A percentile compares a stretch with the other conserved stretches of the same genome.
Conservation (phyloP, 1,140 invertebrate species). For the Microvelia longipes region DNA sequence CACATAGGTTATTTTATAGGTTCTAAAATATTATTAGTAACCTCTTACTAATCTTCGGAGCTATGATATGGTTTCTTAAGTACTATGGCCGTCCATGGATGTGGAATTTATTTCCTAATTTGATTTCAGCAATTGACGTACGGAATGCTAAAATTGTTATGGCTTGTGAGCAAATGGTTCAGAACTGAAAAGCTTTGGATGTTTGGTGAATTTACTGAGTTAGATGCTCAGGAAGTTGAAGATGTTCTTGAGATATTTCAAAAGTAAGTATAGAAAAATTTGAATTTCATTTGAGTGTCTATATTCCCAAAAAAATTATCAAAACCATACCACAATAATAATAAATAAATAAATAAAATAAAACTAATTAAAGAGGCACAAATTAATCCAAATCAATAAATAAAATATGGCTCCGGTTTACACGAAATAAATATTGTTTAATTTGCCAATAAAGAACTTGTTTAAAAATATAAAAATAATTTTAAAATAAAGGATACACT, state of each 20-base stretch:
- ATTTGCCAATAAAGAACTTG: no score
- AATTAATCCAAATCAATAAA: not conserved
- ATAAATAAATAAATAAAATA: not conserved
- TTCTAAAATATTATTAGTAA: no score
- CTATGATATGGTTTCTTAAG: no score
- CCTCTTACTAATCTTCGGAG: no score
- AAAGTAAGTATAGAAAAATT: slow-evolving; percentile 28
- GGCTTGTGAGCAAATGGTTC: slow-evolving; percentile 53
- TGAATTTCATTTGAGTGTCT: not conserved
- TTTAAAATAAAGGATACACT: no score
- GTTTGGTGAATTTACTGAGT: slow-evolving; percentile 74
- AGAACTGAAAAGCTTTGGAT: slow-evolving; percentile 70
- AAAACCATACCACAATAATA: not conserved
- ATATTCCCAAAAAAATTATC: not conserved
- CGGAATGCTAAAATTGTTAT: slow-evolving; percentile 34
- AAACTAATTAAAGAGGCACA: not conserved
- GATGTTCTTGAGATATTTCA: slow-evolving; percentile 50
- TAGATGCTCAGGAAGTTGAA: slow-evolving; percentile 57
- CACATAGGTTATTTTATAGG: no score
- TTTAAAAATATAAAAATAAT: no score
- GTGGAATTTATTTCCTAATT: no score
- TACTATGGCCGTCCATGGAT: no score
- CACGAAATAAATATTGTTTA: no score
- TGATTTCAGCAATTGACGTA: not conserved
- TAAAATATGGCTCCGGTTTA: no score